Conservation (phyloP, 2,113 vertebrate genomes). For the Tragelaphus scriptus region DNA sequence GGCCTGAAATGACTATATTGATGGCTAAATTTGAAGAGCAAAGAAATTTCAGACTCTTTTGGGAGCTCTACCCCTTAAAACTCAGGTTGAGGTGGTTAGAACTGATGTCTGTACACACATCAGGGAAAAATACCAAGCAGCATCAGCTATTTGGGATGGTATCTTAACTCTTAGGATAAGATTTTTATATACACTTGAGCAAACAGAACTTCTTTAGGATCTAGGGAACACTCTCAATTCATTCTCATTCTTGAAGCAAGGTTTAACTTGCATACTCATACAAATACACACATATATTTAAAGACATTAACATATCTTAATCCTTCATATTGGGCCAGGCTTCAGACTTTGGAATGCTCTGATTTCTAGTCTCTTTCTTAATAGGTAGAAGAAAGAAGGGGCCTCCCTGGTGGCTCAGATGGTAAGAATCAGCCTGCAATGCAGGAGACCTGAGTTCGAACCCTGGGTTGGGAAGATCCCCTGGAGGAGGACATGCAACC, state of each 20-base stretch:
- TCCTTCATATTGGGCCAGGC: background rate
- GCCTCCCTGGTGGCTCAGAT: background rate
- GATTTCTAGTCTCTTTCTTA: background rate
- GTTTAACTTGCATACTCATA: background rate
- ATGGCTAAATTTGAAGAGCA: background rate
- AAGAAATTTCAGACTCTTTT: background rate
- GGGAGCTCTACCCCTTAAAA: background rate
- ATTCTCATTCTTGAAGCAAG: background rate
- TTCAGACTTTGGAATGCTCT: background rate
- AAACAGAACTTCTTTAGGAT: background rate
- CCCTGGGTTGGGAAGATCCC: background rate
- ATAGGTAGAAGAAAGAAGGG: background rate
- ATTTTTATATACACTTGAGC: background rate
- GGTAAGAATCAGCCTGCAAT: background rate
- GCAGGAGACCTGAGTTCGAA: rapidly evolving
- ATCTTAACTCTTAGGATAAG: background rate
- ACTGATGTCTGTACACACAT: background rate
- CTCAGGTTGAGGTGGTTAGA: background rate
- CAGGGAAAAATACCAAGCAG: background rate
- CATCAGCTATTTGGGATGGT: background rate
- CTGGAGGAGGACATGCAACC: background rate
- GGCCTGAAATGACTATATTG: no score
- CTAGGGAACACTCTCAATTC: background rate
- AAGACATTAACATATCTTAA: background rate
- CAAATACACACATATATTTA: background rate